A percentile compares a stretch with the other conserved stretches of the same genome.
phyloP scores from a whole-genome alignment of 2,797 vertebrate genomes.

The Enteromius fasciolatus region DNA sequence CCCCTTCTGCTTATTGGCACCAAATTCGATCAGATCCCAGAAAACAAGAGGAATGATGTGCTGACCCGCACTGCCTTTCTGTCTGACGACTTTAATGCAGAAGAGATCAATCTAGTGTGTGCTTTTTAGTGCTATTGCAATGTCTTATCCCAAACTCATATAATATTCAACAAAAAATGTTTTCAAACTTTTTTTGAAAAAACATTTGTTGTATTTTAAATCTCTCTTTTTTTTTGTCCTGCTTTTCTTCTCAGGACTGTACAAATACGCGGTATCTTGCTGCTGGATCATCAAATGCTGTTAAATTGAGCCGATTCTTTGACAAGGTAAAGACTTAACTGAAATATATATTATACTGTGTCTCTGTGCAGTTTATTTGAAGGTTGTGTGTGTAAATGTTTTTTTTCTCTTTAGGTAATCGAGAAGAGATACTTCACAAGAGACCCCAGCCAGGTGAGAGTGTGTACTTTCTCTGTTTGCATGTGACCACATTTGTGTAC shows the following conservation, averaged over 20 bases:
- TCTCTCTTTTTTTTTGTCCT: not conserved
- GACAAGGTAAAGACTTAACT: conserved; percentile 84
- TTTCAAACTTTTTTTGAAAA: not conserved
- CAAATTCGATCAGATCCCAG: conserved; percentile 97
- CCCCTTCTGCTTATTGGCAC: conserved; percentile 95
- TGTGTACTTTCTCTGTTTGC: conserved; percentile 1
- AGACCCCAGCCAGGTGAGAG: conserved; percentile 86
- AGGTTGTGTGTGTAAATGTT: not conserved
- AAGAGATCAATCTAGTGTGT: conserved; percentile 96
- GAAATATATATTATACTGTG: not conserved
- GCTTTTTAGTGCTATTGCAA: not conserved
- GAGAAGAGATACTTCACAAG: conserved; percentile 94
- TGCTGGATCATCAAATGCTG: conserved; percentile 96
- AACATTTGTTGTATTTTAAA: not conserved
- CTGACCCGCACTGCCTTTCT: conserved; percentile 92
- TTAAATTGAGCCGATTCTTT: conserved; percentile 97
- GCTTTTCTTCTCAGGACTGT: conserved; percentile 81
- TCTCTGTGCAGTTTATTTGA: not conserved
- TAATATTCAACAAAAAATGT: not conserved
- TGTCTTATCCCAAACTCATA: not conserved
- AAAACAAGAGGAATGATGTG: conserved; percentile 91
- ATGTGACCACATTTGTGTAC: not conserved
- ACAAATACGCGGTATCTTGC: conserved; percentile 93
- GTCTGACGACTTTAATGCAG: conserved; percentile 97
- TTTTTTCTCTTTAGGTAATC: conserved; percentile 82